These are phyloP conservation scores for Struthio camelus DNA, from an alignment of 2,113 vertebrate species.

Conservation along the genomic window DNA sequence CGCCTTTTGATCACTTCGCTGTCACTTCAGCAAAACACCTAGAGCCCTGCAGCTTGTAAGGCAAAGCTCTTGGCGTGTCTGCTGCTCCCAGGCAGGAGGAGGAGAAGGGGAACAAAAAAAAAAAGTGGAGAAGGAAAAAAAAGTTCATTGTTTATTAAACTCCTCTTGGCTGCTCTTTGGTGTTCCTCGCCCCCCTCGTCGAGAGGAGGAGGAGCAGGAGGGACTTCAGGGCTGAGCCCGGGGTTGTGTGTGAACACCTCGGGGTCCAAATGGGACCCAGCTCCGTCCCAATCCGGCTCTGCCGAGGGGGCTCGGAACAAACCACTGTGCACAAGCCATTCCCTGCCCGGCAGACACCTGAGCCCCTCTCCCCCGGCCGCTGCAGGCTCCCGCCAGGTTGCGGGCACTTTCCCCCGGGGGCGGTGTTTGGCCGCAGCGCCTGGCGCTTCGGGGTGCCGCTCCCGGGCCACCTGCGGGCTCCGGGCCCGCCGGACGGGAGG, in stretches of 20 bases:
- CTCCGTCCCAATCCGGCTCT: not conserved
- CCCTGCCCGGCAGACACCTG: no score
- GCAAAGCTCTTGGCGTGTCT: not conserved
- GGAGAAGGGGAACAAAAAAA: not conserved
- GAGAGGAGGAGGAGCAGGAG: not conserved
- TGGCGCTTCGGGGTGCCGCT: rapidly evolving
- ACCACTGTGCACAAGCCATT: no score
- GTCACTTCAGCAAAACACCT: constrained; percentile 3
- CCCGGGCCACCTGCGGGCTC: rapidly evolving
- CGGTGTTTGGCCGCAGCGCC: rapidly evolving
- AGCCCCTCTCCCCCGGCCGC: rapidly evolving
- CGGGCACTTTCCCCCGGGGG: no score
- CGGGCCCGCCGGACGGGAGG: rapidly evolving
- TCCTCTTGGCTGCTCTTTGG: not conserved
- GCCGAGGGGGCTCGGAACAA: no score
- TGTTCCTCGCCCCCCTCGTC: no score
- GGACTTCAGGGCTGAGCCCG: not conserved
- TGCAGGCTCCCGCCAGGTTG: rapidly evolving
- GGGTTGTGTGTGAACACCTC: not conserved
- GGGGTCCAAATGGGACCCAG: rapidly evolving
- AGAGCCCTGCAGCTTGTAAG: not conserved
- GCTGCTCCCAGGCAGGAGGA: not conserved
- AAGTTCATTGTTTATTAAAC: not conserved
- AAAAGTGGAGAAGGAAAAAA: no score
- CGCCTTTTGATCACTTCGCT: not conserved